These are phyloP conservation scores for Intoshia linei DNA, from an alignment of 1,140 invertebrate species.

Conservation along the genomic window DNA sequence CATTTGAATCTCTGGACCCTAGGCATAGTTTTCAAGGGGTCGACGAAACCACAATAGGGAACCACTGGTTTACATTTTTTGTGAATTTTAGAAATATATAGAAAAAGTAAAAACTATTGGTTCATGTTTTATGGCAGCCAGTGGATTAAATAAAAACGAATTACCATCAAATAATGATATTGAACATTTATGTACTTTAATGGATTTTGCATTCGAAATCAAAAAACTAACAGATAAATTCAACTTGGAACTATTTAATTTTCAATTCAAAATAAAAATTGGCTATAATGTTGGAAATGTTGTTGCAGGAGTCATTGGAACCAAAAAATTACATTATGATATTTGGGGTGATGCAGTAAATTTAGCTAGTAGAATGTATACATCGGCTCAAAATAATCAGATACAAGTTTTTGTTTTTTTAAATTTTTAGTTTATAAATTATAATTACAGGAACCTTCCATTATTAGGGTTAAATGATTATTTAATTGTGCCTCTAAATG, in stretches of 20 bases:
- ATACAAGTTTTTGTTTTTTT: too few relatives aligned
- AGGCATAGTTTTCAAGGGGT: too few relatives aligned
- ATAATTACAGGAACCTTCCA: too few relatives aligned
- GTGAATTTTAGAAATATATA: conserved; percentile 53
- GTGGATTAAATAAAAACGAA: conserved; percentile 46
- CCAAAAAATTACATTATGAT: conserved; percentile 70
- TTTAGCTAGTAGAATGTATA: conserved; percentile 71
- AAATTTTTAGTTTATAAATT: too few relatives aligned
- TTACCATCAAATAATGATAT: conserved; percentile 26
- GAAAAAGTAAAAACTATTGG: conserved; percentile 95
- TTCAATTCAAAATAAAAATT: conserved; percentile 49
- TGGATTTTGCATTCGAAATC: conserved; percentile 56
- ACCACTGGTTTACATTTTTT: too few relatives aligned
- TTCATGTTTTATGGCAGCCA: conserved; percentile 80
- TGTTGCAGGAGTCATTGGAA: conserved; percentile 72
- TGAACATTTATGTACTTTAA: conserved; percentile 44
- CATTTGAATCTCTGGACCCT: too few relatives aligned
- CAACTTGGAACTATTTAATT: conserved; percentile 50
- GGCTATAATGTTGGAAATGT: conserved; percentile 42
- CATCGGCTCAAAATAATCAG: conserved; percentile 24
- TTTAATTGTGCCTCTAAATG: too few relatives aligned
- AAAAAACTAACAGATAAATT: conserved; percentile 44
- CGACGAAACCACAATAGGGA: too few relatives aligned
- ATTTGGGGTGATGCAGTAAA: conserved; percentile 96
- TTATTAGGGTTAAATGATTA: too few relatives aligned